Conservation (phyloP, 2,797 vertebrate species). For the Gouania willdenowi region DNA sequence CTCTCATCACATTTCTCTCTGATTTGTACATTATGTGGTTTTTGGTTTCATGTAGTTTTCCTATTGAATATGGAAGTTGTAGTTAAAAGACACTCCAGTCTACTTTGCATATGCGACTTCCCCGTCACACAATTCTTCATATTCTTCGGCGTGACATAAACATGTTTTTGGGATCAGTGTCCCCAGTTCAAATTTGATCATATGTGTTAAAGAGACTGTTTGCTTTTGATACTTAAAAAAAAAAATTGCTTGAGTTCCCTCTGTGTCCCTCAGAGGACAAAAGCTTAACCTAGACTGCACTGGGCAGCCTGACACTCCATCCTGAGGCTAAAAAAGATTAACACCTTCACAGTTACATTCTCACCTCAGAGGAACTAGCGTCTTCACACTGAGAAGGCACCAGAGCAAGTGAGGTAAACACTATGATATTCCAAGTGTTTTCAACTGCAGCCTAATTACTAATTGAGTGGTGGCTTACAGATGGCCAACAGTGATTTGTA, state of each 20-base stretch:
- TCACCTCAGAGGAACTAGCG: slow-evolving; percentile 41
- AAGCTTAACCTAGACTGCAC: slow-evolving; percentile 32
- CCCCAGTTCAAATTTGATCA: no score
- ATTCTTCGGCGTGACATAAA: no score
- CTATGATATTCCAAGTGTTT: slow-evolving; percentile 16
- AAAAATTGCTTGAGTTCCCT: no score
- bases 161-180: no score
- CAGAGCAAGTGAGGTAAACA: slow-evolving; percentile 23
- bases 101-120: no score
- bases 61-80: no score
- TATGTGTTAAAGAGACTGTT: no score
- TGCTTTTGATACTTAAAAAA: no score
- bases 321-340: slow-evolving; percentile 35
- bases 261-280: slow-evolving; percentile 23
- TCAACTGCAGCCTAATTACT: slow-evolving; percentile 35
- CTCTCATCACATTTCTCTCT: not conserved
- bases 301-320: slow-evolving; percentile 22
- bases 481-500: not conserved
- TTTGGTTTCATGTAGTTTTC: no score
- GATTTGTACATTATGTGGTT: no score
- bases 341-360: slow-evolving; percentile 38
- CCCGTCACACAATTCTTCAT: no score
- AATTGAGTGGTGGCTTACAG: slow-evolving; percentile 16
- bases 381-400: slow-evolving; percentile 31
- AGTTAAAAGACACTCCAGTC: no score